Evolutionary conservation across 2,888 invertebrate species (phyloP).

Genomic region (Apotomis capreana): DNA sequence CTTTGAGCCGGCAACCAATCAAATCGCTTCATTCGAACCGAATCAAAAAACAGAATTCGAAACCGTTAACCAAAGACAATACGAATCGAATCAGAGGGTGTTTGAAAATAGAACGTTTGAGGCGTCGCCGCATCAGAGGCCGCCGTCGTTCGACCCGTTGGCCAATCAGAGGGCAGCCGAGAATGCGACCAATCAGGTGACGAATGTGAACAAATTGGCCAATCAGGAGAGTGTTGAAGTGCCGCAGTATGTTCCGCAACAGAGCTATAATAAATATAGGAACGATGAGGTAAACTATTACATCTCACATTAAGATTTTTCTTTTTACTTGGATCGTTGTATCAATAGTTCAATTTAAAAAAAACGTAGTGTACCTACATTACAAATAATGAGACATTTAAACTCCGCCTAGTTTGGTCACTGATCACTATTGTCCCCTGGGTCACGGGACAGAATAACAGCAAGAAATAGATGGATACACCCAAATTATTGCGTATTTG

Average conservation of each 20-base stretch:
- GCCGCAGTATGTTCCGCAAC: conserved; percentile 50
- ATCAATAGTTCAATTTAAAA: too few species aligned
- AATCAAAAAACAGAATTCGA: conserved; percentile 40
- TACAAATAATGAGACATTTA: too few species aligned
- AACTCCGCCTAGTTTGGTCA: too few species aligned
- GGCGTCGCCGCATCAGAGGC: conserved; percentile 43
- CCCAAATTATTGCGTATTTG: conserved; percentile 1
- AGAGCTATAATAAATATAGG: conserved; percentile 55
- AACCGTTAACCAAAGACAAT: conserved; percentile 42
- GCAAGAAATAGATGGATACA: too few species aligned
- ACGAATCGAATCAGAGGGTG: conserved; percentile 12
- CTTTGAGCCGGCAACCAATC: conserved; percentile 41
- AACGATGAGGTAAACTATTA: conserved; percentile 57
- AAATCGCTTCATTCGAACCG: conserved; percentile 23
- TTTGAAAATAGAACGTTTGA: conserved; percentile 37
- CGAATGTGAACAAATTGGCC: conserved; percentile 44
- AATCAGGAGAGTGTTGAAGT: conserved; percentile 56
- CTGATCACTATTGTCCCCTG: too few species aligned
- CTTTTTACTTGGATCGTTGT: too few species aligned
- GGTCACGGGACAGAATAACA: too few species aligned
- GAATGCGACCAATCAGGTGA: conserved; percentile 29
- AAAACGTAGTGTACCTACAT: too few species aligned
- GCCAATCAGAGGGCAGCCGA: conserved; percentile 54
- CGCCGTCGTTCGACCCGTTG: conserved; percentile 42
- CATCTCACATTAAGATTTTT: too few species aligned